phyloP scores from a whole-genome alignment of 2,797 vertebrate genomes.

The Carcharodon carcharias region DNA sequence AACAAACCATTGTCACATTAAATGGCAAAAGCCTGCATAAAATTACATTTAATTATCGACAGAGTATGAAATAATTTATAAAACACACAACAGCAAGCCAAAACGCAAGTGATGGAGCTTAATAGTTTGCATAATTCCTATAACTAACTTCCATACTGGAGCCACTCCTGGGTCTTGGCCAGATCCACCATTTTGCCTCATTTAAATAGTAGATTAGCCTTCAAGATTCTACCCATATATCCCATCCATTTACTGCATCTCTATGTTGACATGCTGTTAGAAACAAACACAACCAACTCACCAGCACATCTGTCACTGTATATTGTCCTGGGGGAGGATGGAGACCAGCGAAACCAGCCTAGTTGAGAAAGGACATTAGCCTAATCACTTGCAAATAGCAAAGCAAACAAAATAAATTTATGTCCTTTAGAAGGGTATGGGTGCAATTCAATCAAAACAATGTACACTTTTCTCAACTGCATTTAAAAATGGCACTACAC shows the following conservation, averaged over 20 bases:
- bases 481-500: not conserved
- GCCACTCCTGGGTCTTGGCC: not conserved
- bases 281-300: conserved; percentile 20
- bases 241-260: not conserved
- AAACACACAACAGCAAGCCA: not conserved
- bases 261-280: not conserved
- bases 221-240: not conserved
- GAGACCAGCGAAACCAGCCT: conserved; percentile 22
- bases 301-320: conserved; percentile 29
- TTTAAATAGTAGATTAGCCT: not conserved
- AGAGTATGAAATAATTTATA: not conserved
- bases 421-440: conserved; percentile 1
- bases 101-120: not conserved
- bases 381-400: conserved; percentile 27
- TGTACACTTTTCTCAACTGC: not conserved
- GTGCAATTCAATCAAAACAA: not conserved
- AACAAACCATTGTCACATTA: not conserved
- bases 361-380: conserved; percentile 18
- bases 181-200: conserved; percentile 20
- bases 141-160: not conserved
- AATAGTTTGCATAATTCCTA: not conserved
- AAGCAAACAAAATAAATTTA: not conserved
- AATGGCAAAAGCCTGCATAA: not conserved
- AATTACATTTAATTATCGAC: not conserved
- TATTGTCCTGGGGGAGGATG: conserved; percentile 23